Conservation (phyloP, 2,888 invertebrate species). For the Drosophila mulleri region DNA sequence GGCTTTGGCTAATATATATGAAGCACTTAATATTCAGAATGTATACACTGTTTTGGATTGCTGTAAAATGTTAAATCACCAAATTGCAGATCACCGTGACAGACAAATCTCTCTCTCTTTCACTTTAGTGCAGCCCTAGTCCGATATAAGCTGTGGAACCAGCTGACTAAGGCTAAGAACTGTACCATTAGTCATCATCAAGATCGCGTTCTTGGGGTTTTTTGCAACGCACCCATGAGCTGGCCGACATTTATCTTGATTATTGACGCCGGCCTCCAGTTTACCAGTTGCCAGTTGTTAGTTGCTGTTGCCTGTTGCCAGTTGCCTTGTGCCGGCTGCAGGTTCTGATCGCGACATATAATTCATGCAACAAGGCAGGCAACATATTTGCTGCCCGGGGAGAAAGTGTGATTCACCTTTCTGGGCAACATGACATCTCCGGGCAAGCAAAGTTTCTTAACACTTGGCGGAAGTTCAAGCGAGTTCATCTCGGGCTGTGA, state of each 20-base stretch:
- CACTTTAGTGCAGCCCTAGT: slow-evolving; percentile 48
- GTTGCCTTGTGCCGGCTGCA: slow-evolving; percentile 11
- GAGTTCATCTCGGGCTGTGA: slow-evolving; percentile 60
- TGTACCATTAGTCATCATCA: slow-evolving; percentile 75
- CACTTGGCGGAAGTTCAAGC: slow-evolving; percentile 66
- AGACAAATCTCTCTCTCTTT: slow-evolving; percentile 44
- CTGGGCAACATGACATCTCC: slow-evolving; percentile 21
- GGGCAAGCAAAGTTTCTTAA: slow-evolving; percentile 48
- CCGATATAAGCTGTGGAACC: slow-evolving; percentile 59
- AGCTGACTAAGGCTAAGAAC: slow-evolving; percentile 74
- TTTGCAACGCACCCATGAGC: slow-evolving; percentile 71
- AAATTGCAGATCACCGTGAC: slow-evolving; percentile 58
- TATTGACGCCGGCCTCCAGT: slow-evolving; percentile 58
- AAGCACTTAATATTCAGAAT: slow-evolving; percentile 40
- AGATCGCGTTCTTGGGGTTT: slow-evolving; percentile 45
- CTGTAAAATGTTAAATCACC: slow-evolving; percentile 19
- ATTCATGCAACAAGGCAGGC: slow-evolving; percentile 65
- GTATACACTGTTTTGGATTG: slow-evolving; percentile 13
- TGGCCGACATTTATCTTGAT: slow-evolving; percentile 77
- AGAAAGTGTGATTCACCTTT: slow-evolving; percentile 77
- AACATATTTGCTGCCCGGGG: slow-evolving; percentile 40
- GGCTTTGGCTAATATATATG: slow-evolving; percentile 37
- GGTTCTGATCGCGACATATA: slow-evolving; percentile 67
- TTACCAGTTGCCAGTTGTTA: slow-evolving; percentile 14
- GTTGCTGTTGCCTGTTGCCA: background rate